Evolutionary conservation across 2,113 vertebrate genomes (phyloP).

Genomic region (Tonatia bakeri): DNA sequence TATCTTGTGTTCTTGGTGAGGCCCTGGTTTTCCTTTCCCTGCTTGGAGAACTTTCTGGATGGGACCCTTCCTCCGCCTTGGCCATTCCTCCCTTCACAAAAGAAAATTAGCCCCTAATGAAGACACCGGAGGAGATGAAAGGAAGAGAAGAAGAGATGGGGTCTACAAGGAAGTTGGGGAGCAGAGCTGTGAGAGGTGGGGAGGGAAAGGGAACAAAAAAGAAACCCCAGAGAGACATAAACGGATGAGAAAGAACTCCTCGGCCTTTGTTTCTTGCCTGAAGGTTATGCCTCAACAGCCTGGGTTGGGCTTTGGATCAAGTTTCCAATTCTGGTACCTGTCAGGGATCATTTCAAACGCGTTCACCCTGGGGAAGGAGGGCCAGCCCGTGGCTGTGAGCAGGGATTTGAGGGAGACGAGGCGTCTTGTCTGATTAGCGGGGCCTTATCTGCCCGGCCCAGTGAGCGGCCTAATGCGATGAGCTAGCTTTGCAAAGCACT

Average conservation of each 20-base stretch:
- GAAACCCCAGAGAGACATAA: background rate
- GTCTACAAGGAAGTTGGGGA: background rate
- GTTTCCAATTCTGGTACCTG: background rate
- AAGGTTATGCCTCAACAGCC: background rate
- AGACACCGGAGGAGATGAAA: background rate
- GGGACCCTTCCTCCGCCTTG: background rate
- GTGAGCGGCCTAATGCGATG: fast-evolving
- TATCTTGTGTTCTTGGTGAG: fast-evolving
- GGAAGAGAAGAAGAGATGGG: background rate
- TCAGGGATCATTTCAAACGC: background rate
- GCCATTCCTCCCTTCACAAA: background rate
- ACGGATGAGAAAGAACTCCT: background rate
- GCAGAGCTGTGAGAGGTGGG: background rate
- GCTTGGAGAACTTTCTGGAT: background rate
- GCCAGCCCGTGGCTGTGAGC: fast-evolving
- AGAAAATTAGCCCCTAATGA: background rate
- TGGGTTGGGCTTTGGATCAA: background rate
- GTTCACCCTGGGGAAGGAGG: background rate
- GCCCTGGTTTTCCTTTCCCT: background rate
- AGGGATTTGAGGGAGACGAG: background rate
- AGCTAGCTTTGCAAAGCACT: fast-evolving
- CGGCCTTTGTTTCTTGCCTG: background rate
- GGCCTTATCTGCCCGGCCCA: background rate
- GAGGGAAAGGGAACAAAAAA: background rate
- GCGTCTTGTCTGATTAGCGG: background rate